Percentiles rank a stretch among this genome's conserved stretches.
Conservation (phyloP, 2,113 vertebrate genomes). For the Panthera leo region DNA sequence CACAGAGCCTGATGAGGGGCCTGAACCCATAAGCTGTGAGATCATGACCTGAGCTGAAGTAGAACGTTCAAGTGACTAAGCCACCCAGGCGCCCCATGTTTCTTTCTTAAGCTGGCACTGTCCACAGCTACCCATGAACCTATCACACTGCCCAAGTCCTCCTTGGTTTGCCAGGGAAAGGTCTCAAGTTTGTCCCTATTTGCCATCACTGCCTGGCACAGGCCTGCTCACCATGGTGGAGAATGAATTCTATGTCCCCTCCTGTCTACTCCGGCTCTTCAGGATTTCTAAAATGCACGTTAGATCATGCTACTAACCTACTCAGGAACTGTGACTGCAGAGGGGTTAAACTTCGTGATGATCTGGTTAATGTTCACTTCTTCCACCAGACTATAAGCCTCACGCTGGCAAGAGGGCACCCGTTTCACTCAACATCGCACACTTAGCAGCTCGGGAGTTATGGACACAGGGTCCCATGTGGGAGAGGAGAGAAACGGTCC, state of each 20-base stretch:
- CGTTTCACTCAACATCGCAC: neutral
- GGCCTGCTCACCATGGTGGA: neutral
- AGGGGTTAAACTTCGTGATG: neutral
- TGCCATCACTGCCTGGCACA: neutral
- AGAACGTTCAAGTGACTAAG: too few relatives aligned
- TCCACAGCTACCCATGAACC: neutral
- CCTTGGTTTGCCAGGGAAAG: neutral
- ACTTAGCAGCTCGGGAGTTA: neutral
- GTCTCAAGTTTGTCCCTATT: neutral
- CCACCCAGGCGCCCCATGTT: neutral
- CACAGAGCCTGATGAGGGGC: too few relatives aligned
- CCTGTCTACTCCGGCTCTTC: neutral
- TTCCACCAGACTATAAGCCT: neutral
- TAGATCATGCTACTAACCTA: neutral
- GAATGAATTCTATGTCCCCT: neutral
- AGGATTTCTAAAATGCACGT: neutral
- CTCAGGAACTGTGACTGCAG: neutral
- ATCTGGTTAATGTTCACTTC: neutral
- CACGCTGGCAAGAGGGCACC: neutral
- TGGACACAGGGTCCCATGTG: neutral
- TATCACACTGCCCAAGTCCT: neutral
- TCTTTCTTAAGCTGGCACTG: neutral
- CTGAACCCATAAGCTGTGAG: too few relatives aligned
- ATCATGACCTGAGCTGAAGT: too few relatives aligned
- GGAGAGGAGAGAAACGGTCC: neutral